Evolutionary conservation across 2,797 vertebrate species (phyloP).

Genomic region (Hypotaenidia okinawae): DNA sequence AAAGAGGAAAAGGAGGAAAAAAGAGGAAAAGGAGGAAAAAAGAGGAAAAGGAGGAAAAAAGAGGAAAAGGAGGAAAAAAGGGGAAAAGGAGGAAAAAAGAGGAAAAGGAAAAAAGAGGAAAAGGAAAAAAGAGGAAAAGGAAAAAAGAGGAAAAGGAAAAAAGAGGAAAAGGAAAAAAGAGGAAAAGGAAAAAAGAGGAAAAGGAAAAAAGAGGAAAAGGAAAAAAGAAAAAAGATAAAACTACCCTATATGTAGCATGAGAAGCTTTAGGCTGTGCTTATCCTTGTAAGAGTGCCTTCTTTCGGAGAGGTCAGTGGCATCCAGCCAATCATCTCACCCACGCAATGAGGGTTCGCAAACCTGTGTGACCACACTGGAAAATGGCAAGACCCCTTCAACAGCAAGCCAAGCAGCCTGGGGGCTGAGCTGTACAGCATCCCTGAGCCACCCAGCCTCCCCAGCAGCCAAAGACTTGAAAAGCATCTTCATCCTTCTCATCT

Average conservation of each 20-base stretch:
- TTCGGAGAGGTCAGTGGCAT: not conserved
- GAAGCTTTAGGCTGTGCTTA: not conserved
- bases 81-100: no score
- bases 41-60: no score
- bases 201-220: not conserved
- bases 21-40: not conserved
- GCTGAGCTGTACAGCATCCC: not conserved
- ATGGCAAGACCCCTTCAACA: not conserved
- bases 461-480: not conserved
- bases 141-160: no score
- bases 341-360: not conserved
- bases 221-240: no score
- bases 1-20: no score
- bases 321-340: accelerated
- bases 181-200: no score
- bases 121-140: no score
- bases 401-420: not conserved
- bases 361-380: not conserved
- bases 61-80: no score
- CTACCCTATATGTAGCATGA: accelerated
- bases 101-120: no score
- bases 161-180: no score
- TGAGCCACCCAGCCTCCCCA: not conserved
- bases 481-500: not conserved
- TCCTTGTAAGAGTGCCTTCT: not conserved